Evolutionary conservation across 2,113 vertebrate genomes (phyloP).

Genomic region (Todiramphus saurophagus): DNA sequence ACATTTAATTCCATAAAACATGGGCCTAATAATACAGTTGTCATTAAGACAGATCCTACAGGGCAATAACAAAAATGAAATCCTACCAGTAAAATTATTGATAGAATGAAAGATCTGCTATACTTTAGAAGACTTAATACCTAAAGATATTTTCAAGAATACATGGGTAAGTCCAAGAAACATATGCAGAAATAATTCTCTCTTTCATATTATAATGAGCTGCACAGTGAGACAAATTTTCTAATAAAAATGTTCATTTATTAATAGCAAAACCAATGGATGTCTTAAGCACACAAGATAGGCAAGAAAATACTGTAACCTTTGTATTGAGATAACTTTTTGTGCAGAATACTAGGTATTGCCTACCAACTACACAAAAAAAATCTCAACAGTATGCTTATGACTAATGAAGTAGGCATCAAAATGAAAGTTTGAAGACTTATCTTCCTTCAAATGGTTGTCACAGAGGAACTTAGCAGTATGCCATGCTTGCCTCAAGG

Average conservation of each 20-base stretch:
- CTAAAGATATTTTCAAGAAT: neutral
- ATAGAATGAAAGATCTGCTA: neutral
- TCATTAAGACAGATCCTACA: neutral
- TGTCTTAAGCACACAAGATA: neutral
- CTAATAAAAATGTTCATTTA: neutral
- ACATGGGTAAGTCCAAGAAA: neutral
- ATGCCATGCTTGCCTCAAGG: neutral
- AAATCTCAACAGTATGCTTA: neutral
- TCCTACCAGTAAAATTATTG: neutral
- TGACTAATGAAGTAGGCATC: neutral
- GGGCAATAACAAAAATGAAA: neutral
- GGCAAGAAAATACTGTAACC: neutral
- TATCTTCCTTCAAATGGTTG: neutral
- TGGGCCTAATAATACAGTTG: neutral
- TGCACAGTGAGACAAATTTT: neutral
- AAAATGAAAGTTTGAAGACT: neutral
- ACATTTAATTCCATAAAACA: neutral
- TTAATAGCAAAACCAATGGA: neutral
- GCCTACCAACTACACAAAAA: neutral
- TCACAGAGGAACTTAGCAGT: neutral
- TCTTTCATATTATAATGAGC: neutral
- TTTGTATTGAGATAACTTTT: neutral
- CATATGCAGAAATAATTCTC: neutral
- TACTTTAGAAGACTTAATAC: neutral
- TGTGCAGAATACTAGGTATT: neutral